These are phyloP conservation scores for Metallyticus violacea DNA, from an alignment of 2,888 invertebrate genomes.

Conservation along the genomic window DNA sequence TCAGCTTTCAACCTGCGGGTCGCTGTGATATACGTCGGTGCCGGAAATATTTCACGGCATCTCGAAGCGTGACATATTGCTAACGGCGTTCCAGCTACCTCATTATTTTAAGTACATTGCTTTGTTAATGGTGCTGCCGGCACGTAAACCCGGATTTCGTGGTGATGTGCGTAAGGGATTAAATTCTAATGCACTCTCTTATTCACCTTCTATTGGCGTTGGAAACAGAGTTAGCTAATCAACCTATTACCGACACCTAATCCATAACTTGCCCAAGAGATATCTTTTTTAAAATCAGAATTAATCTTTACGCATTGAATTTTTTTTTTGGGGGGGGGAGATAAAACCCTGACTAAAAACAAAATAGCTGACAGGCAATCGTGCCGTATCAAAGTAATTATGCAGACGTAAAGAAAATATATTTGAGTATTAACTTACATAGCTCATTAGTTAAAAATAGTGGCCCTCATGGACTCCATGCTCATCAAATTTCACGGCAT, in stretches of 20 bases:
- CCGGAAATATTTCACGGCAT: background rate
- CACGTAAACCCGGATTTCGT: background rate
- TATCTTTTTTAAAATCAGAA: no score
- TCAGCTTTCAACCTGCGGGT: no score
- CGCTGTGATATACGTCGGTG: background rate
- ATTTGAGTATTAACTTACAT: no score
- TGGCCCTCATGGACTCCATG: no score
- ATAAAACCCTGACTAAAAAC: no score
- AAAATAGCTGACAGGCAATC: no score
- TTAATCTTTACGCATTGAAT: no score
- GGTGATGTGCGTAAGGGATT: background rate
- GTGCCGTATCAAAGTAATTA: no score
- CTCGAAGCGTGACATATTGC: background rate
- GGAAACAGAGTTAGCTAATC: background rate
- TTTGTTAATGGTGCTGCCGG: background rate
- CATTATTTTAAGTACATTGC: background rate
- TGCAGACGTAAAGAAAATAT: no score
- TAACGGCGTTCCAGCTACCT: background rate
- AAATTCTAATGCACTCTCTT: background rate
- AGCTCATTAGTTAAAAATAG: no score
- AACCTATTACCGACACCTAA: background rate
- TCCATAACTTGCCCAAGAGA: background rate
- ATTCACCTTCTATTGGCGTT: background rate
- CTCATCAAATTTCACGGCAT: no score
- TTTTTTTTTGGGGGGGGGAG: no score